Evolutionary conservation across 2,113 vertebrate species (phyloP).

Genomic region (Suricata suricatta): DNA sequence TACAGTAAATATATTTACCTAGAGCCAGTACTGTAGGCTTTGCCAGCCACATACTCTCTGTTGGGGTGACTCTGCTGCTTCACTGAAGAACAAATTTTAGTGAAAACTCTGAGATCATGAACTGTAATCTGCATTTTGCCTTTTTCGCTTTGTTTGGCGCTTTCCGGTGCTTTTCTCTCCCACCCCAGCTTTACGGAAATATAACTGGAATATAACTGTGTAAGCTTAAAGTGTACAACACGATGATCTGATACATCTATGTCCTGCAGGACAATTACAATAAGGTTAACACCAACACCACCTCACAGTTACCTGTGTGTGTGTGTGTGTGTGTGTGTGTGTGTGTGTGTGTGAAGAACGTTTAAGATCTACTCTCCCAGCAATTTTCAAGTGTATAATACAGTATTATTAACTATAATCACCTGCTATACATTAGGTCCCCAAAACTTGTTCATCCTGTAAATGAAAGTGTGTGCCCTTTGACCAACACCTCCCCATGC

Average conservation of each 20-base stretch:
- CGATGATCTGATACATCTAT: not conserved
- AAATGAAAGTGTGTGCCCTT: not conserved
- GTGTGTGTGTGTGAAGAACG: not conserved
- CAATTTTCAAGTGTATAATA: not conserved
- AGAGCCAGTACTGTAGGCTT: not conserved
- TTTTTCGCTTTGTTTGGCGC: not conserved
- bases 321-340: not conserved
- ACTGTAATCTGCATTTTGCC: not conserved
- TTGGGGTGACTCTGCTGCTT: not conserved
- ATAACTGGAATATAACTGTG: not conserved
- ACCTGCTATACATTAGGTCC: not conserved
- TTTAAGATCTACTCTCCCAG: not conserved
- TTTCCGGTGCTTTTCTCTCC: too few relatives aligned
- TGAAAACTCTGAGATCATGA: not conserved
- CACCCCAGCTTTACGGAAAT: not conserved
- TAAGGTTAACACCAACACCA: not conserved
- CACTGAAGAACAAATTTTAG: not conserved
- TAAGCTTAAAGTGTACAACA: not conserved
- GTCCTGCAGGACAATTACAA: not conserved
- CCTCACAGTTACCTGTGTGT: not conserved
- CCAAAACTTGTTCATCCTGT: not conserved
- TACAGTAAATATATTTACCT: not conserved
- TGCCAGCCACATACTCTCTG: not conserved
- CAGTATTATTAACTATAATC: not conserved
- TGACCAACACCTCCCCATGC: not conserved